These are phyloP conservation scores for Chaetogeoica ovagalla DNA, from an alignment of 2,888 invertebrate genomes.

Conservation along the genomic window DNA sequence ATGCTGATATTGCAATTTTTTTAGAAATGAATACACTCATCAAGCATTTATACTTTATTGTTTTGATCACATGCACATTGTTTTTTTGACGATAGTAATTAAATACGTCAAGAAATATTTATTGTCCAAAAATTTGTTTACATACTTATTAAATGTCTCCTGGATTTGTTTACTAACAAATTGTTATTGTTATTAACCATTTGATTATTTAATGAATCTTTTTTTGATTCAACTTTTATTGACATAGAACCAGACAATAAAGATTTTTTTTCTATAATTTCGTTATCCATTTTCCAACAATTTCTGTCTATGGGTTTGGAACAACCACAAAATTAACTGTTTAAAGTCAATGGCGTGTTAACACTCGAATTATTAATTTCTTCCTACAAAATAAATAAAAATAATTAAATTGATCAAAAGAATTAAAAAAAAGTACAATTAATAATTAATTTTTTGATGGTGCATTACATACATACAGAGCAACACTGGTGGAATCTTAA, in stretches of 20 bases:
- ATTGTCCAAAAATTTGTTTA: not conserved
- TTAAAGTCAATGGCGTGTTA: not conserved
- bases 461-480: not conserved
- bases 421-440: not conserved
- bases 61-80: too few species aligned
- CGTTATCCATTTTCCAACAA: not conserved
- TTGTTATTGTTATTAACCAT: not conserved
- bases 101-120: not conserved
- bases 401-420: not conserved
- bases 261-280: not conserved
- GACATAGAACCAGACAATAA: not conserved
- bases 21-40: too few species aligned
- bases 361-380: not conserved
- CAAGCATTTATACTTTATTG: too few species aligned
- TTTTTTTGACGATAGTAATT: too few species aligned
- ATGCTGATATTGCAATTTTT: too few species aligned
- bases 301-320: not conserved
- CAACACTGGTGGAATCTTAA: not conserved
- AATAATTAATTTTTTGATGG: not conserved
- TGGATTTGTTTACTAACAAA: not conserved
- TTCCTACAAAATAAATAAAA: constrained; percentile 19
- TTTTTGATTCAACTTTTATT: not conserved
- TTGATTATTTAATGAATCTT: not conserved
- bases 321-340: constrained; percentile 2
- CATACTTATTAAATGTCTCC: not conserved